phyloP scores from a whole-genome alignment of 2,888 invertebrate species.

The Polymixis lichenea region DNA sequence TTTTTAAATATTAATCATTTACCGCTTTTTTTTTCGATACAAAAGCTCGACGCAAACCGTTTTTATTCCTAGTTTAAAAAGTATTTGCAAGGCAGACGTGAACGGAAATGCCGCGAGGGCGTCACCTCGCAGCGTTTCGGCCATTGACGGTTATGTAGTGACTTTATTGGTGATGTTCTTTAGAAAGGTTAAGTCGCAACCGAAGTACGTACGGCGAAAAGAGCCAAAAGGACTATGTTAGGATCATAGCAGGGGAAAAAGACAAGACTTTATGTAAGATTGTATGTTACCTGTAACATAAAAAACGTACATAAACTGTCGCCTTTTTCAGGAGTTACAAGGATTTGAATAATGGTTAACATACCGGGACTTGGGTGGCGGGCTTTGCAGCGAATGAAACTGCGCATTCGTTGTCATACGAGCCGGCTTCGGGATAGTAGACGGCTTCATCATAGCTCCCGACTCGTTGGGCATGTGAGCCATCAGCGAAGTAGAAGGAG shows the following conservation, averaged over 20 bases:
- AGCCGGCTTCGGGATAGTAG: conserved; percentile 67
- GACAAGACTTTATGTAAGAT: neutral
- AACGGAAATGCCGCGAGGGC: neutral
- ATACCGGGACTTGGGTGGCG: conserved; percentile 64
- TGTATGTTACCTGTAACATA: neutral
- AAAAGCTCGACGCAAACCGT: too few relatives aligned
- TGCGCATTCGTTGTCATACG: conserved; percentile 56
- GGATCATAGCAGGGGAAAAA: neutral
- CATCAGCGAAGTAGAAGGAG: conserved; percentile 76
- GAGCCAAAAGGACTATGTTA: neutral
- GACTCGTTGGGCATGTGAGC: conserved; percentile 72
- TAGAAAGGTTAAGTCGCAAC: neutral
- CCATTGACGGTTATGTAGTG: neutral
- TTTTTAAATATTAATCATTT: neutral
- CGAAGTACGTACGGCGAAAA: neutral
- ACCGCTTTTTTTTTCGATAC: neutral
- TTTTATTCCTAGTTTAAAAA: neutral
- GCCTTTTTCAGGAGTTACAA: neutral
- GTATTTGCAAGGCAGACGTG: neutral
- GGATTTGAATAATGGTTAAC: neutral
- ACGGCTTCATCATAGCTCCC: conserved; percentile 55
- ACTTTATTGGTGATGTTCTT: neutral
- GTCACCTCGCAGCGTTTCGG: too few relatives aligned
- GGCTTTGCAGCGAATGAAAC: conserved; percentile 76
- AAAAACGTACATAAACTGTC: too few relatives aligned